Conservation (phyloP, 2,888 invertebrate species). For the Balanococcus diminutus region DNA sequence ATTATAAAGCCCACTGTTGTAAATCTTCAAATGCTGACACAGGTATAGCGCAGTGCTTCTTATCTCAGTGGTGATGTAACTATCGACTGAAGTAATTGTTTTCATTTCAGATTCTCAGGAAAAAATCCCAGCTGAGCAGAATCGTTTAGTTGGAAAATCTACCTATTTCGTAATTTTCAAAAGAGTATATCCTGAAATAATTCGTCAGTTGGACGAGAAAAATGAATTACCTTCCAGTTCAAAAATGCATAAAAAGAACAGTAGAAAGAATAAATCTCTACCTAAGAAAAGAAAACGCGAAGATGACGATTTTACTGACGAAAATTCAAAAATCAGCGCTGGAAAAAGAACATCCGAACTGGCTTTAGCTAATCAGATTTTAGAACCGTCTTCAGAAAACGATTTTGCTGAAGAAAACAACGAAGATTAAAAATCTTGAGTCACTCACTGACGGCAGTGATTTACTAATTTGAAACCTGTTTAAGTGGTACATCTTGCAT, state of each 20-base stretch:
- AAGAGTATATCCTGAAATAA: not conserved
- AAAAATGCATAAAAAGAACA: not conserved
- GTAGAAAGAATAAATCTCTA: not conserved
- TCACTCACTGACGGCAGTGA: not conserved
- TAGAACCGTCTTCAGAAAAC: not conserved
- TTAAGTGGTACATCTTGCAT: conserved; percentile 4
- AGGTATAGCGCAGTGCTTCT: not conserved
- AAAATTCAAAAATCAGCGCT: not conserved
- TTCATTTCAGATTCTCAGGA: not conserved
- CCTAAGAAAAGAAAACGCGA: not conserved
- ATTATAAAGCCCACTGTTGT: not conserved
- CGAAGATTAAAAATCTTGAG: not conserved
- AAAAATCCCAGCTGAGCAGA: not conserved
- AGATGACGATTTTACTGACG: not conserved
- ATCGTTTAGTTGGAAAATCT: not conserved
- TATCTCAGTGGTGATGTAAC: not conserved
- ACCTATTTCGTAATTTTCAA: not conserved
- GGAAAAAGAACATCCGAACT: not conserved
- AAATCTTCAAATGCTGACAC: not conserved
- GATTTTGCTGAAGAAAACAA: not conserved
- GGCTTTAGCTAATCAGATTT: not conserved
- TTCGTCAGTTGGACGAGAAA: not conserved
- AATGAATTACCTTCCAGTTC: not conserved
- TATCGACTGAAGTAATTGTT: not conserved
- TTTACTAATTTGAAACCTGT: not conserved